Percentiles rank a stretch among this genome's conserved stretches.
Evolutionary conservation across 2,113 vertebrate genomes (phyloP).

Genomic region (Calyptomena viridis): DNA sequence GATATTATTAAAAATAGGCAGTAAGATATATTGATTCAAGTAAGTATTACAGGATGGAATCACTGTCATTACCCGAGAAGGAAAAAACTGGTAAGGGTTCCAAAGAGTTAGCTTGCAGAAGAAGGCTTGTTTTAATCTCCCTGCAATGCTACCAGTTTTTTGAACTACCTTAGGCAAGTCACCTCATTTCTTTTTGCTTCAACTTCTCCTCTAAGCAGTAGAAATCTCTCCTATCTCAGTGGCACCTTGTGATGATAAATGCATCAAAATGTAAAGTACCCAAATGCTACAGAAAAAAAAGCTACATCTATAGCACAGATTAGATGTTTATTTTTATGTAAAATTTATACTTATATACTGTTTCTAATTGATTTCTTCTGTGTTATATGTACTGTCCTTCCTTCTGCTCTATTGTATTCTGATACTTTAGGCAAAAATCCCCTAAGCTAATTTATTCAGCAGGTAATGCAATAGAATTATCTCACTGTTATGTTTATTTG

Average conservation of each 20-base stretch:
- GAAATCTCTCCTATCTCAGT: not conserved
- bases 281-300: not conserved
- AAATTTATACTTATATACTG: not conserved
- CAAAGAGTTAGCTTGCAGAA: not conserved
- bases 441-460: not conserved
- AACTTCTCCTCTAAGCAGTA: not conserved
- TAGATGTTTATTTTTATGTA: not conserved
- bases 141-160: not conserved
- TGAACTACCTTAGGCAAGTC: not conserved
- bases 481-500: not conserved
- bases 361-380: not conserved
- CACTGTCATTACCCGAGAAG: not conserved
- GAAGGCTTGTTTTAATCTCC: not conserved
- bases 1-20: conserved; percentile 42
- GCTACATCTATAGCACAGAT: not conserved
- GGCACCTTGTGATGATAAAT: not conserved
- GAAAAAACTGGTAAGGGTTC: not conserved
- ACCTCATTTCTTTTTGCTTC: not conserved
- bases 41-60: not conserved
- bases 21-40: not conserved
- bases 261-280: not conserved
- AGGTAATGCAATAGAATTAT: not conserved
- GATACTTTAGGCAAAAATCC: not conserved
- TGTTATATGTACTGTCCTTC: not conserved
- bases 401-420: not conserved